Evolutionary conservation across 2,888 invertebrate species (phyloP).

Genomic region (Eudemis profundana): DNA sequence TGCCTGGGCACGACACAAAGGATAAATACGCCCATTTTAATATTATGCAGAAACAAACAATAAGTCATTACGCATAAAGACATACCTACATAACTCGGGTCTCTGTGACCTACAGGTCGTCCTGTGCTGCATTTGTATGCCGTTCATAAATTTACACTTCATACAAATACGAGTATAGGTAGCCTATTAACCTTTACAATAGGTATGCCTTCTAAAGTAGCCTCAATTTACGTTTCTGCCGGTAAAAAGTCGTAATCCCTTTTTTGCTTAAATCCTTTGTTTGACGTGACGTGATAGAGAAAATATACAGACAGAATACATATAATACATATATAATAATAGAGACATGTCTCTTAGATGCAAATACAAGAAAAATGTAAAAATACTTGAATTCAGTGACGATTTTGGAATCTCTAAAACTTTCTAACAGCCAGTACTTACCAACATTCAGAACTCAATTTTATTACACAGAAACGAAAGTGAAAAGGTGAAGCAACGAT

Average conservation of each 20-base stretch:
- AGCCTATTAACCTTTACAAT: conserved; percentile 66
- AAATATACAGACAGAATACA: too few species aligned
- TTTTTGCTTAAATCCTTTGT: too few species aligned
- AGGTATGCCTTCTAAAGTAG: too few species aligned
- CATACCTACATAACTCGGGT: conserved; percentile 15
- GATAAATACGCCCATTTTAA: conserved; percentile 21
- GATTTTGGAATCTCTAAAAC: too few species aligned
- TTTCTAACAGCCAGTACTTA: too few species aligned
- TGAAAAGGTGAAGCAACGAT: conserved; percentile 57
- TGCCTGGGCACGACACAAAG: conserved; percentile 18
- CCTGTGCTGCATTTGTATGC: conserved; percentile 55
- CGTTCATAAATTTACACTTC: conserved; percentile 64
- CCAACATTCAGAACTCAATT: conserved; percentile 44
- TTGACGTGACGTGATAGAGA: too few species aligned
- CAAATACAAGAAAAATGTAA: too few species aligned
- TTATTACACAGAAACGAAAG: conserved; percentile 51
- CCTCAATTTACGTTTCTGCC: too few species aligned
- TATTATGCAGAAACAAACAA: conserved; percentile 36
- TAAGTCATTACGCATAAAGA: conserved; percentile 33
- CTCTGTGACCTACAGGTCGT: conserved; percentile 68
- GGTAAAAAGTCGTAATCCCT: too few species aligned
- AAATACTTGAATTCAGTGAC: too few species aligned
- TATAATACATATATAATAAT: too few species aligned
- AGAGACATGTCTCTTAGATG: too few species aligned
- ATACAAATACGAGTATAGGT: conserved; percentile 63